Base-by-base conservation (phyloP, 1,140 invertebrate species). In the Eumaeus atala region DNA sequence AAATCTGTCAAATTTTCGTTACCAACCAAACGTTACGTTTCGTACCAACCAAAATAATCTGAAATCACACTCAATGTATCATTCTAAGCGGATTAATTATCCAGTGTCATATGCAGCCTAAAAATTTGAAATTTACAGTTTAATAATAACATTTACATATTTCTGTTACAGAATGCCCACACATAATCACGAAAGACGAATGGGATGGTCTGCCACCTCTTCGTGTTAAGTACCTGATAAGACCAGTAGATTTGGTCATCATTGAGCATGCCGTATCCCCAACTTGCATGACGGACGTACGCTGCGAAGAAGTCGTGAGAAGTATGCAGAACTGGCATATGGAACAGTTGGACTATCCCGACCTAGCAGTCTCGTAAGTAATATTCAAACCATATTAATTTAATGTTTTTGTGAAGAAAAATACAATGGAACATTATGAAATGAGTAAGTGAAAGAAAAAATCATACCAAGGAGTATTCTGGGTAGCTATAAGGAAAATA, bases 251-350 rank as follows among this genome's bases (percentile, higher is more conserved):
- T 62, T 88, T 91, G 53, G 92, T 92, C 1, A 90, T 95, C 48
- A 91, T 95, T 51, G 91, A 94, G 73, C 93, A 95, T 64, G 92
- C 93, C 4, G 92, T 90, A 0, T 91, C 91, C 0, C 58, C 72
- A 4, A 76, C 83, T 34, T 95, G 93, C 66, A 64, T 57, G 3
- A 88, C 88, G 0, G 78, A 89, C 36, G 54, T 64, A 1, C 54
- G 71, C 28, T 95, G 92, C 61, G 72, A 75, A 0, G 55, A 67
- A 0, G 70, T 69, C 0, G 83, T 92, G 7, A 69, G 72, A 37
- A 84, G 66, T 51, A 92, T 92, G 33, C 92, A 93, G 59, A 78
- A 87, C 54, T 89, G 89, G 64, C 91, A 93, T 54, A 91, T 93
- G 88, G 88, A 92, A 18, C 59, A 63, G 0, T 60, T 88, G 14